These are phyloP conservation scores for Helostoma temminkii DNA, from an alignment of 2,797 vertebrate genomes.

Conservation along the genomic window DNA sequence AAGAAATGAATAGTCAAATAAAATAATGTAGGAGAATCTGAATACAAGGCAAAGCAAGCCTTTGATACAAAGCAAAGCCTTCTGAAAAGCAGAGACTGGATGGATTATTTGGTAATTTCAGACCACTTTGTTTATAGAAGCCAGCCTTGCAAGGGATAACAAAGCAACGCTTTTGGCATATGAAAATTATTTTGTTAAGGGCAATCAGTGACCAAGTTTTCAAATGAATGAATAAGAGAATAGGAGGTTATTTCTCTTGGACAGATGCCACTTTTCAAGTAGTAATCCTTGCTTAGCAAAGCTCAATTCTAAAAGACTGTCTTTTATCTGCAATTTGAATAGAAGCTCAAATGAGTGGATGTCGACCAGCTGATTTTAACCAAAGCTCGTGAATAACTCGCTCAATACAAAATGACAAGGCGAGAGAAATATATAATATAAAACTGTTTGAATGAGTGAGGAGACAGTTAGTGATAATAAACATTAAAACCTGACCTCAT, in stretches of 20 bases:
- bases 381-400: conserved; percentile 55
- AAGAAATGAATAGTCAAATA: conserved; percentile 68
- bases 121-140: conserved; percentile 63
- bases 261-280: conserved; percentile 68
- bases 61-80: conserved; percentile 63
- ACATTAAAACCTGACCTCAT: conserved; percentile 87
- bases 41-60: conserved; percentile 74
- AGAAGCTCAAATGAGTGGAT: conserved; percentile 73
- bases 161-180: conserved; percentile 63
- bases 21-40: conserved; percentile 65
- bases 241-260: conserved; percentile 72
- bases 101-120: conserved; percentile 74
- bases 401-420: conserved; percentile 6
- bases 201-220: conserved; percentile 69
- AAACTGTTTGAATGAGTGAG: conserved; percentile 58
- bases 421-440: conserved; percentile 36
- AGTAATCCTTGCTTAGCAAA: conserved; percentile 58
- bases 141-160: conserved; percentile 71
- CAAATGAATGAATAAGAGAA: conserved; percentile 66
- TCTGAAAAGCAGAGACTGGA: conserved; percentile 69
- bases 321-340: conserved; percentile 74
- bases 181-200: conserved; percentile 73
- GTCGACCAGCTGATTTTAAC: conserved; percentile 67
- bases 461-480: conserved; percentile 85
- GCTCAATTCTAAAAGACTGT: conserved; percentile 50